Evolutionary conservation across 2,888 invertebrate species (phyloP), one percentile per base, ranked within the genome.

Genomic region (Heteropelma amictum): DNA sequence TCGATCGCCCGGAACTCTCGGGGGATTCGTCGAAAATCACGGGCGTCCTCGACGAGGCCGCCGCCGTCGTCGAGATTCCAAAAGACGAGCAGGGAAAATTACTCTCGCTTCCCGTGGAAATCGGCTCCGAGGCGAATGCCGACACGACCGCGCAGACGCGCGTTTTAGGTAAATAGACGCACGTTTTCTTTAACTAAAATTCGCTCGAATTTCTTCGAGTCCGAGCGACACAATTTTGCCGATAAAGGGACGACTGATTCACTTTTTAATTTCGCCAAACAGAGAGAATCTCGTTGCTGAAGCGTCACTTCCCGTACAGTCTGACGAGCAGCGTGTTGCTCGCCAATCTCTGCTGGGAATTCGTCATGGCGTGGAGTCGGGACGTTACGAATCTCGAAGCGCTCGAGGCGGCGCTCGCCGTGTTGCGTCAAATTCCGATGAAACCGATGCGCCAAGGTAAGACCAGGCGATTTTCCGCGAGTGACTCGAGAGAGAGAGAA

Each of bases 321-420:
- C 91, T 97, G 63, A 93, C 94, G 67, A 92, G 94, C 0, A 94
- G 95, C 82, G 93, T 94, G 38, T 90, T 98, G 40, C 90, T 97
- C 54, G 93, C 95, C 10, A 96, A 97, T 86, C 94, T 97, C 92
- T 93, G 94, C 79, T 98, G 98, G 98, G 97, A 98, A 88, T 97
- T 95, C 86, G 93, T 96, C 63, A 92, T 95, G 79, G 92, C 93
- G 60, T 98, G 98, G 97, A 95, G 95, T 85, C 95, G 94, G 87
- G 93, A 94, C 79, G 91, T 94, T 74, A 91, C 93, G 47, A 91
- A 92, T 77, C 90, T 94, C 3, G 90, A 92, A 10, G 91, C 93
- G 81, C 90, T 98, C 30, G 91, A 93, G 77, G 93, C 94, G n/a
- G 93, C 95, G 0, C 83, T 97, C 3, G 90, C 90, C 60, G 95